A percentile compares a stretch with the other conserved stretches of the same genome.
phyloP scores from a whole-genome alignment of 2,888 invertebrate species.

The Drosophila affinis region DNA sequence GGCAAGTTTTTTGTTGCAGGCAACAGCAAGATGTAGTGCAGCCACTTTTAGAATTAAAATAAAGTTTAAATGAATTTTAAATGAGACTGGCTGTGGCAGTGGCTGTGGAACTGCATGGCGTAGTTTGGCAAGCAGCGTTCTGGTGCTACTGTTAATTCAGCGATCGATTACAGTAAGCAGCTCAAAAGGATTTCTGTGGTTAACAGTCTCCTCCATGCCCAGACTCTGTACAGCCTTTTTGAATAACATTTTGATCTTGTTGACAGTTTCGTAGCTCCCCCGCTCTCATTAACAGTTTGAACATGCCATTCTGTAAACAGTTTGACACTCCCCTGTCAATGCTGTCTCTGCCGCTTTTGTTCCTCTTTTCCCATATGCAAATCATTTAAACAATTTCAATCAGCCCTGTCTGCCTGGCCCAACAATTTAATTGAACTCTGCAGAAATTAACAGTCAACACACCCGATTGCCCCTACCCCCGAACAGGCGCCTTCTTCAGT shows the following conservation, averaged over 20 bases:
- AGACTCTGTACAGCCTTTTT: no score
- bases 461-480: conserved; percentile 7
- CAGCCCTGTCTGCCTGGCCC: conserved; percentile 46
- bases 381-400: conserved; percentile 62
- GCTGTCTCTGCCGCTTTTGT: conserved; percentile 8
- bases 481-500: conserved; percentile 1
- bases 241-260: no score
- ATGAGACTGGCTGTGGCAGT: neutral
- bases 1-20: conserved; percentile 4
- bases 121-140: conserved; percentile 17
- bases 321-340: conserved; percentile 5
- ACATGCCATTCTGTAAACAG: neutral
- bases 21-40: neutral
- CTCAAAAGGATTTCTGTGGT: no score
- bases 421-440: conserved; percentile 64
- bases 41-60: neutral
- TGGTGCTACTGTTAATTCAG: no score
- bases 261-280: no score
- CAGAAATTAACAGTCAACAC: conserved; percentile 17
- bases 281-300: neutral
- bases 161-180: no score
- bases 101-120: neutral
- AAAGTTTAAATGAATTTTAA: conserved; percentile 3
- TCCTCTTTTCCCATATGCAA: conserved; percentile 57
- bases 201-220: no score